Evolutionary conservation across 2,797 vertebrate species (phyloP), one percentile per base, ranked within the genome.

Genomic region (Linurgus olivaceus): DNA sequence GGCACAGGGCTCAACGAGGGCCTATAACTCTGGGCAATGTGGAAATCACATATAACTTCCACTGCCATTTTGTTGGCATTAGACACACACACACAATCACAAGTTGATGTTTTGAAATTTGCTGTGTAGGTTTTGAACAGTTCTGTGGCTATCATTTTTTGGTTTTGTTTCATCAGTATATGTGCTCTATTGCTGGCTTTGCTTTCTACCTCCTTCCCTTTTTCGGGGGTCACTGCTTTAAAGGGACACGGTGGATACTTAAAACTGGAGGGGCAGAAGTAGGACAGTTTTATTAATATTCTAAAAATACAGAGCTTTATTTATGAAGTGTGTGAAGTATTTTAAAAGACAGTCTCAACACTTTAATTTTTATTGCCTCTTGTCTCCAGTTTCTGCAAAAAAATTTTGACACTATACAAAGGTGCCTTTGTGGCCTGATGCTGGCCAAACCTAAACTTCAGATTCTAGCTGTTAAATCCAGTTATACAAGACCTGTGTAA

Each of bases 301-400:
- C 82, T 96, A 94, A 93, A 96, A 97, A 79, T 63, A 84, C 54
- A 82, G 52, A 65, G 23, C 50, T 92, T 86, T 96, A 95, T 94
- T 97, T 96, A 97, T 97, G 86, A 96, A 96, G 91, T 96, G 93
- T 78, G 75, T 4, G 24, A 96, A 96, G 57, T 89, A 88, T 96
- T 96, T 97, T 89, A 86, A 93, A 96, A 93, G 91, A 96, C 78
- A 96, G 95, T 86, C 92, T 97, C 96, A 96, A 85, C 82, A 89
- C 92, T 96, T 96, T 84, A 79, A 93, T 96, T 97, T 97, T 97
- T 96, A 94, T 88, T 94, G 92, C 95, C 66, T 78, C 86, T 96
- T 96, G 95, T 97, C 94, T 94, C 92, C 90, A 83, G 62, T 57
- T 84, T 79, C 92, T 90, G 88, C 58, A 96, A 95, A 90, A 74